Evolutionary conservation across 2,888 invertebrate genomes (phyloP), one percentile per base, ranked within the genome.

Genomic region (Clitarchus hookeri): DNA sequence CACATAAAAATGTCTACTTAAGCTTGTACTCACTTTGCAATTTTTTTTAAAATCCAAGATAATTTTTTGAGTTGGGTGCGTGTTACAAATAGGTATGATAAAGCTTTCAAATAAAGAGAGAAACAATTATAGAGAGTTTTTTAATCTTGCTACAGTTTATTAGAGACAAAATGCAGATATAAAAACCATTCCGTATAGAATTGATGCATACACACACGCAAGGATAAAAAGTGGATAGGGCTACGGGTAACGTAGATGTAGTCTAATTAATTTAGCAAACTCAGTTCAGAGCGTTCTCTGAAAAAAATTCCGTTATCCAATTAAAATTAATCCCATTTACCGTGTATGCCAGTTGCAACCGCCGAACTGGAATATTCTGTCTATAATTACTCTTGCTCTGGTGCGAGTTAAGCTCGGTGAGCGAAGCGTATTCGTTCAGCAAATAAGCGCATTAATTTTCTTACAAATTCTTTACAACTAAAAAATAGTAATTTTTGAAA

Each of bases 291-390:
- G 65, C 11, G 65, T 6, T 65, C n/a, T 65, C 65, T 16, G 23
- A n/a, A 53, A 65, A 65, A 65, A 65, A 65, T 65, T 23, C 65
- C n/a, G 65, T 65, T 65, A n/a, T 65, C 65, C 65, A 65, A 65
- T 65, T 65, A 65, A 65, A 65, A 65, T n/a, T 12, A 65, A 65
- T 65, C 65, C 65, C 65, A 65, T n/a, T n/a, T 65, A 19, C 23
- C 11, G 1, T 19, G 65, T 16, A 19, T 11, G 8, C 65, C n/a
- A 65, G 65, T 65, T 23, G 19, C 6, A 12, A 65, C 65, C 23
- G 16, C 16, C 23, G 65, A 65, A n/a, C 19, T 65, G 65, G 65
- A 65, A 65, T 65, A 65, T 65, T 65, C 65, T n/a, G 65, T 19
- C 65, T 6, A 65, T 65, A 65, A 65, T 65, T 65, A 65, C 65